Evolutionary conservation across 2,888 invertebrate genomes (phyloP), one percentile per base, ranked within the genome.

Genomic region (Stegophylla sp.): DNA sequence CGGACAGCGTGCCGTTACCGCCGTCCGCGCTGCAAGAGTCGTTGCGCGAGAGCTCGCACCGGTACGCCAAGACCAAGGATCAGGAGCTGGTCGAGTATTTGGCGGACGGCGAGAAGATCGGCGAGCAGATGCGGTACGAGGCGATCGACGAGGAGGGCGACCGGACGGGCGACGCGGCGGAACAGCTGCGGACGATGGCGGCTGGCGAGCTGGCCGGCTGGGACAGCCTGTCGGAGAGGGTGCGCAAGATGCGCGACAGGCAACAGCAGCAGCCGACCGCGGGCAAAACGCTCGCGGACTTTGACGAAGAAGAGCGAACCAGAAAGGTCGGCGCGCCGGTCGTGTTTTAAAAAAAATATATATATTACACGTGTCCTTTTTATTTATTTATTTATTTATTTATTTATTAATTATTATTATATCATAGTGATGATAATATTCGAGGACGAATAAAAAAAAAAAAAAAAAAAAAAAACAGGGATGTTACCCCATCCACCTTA

Each of bases 301-400:
- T 94, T 85, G 94, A 94, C 86, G 91, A 93, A 85, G 95, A 95
- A 86, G 95, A 95, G 86, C 93, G 94, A 86, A 94, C 94, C 9
- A 90, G 95, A 82, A 95, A 95, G 87, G 92, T 92, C 45, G 5
- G 20, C 20, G 3, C 10, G 1, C 10, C 23, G 56, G n/a, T n/a
- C n/a, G n/a, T 34, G 34, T 34, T 34, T n/a, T n/a, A n/a, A n/a
- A n/a, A n/a, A n/a, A n/a, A n/a, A n/a, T n/a, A n/a, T n/a, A n/a
- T n/a, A n/a, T n/a, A n/a, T n/a, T n/a, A n/a, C n/a, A n/a, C n/a
- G n/a, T n/a, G n/a, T n/a, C n/a, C n/a, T n/a, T n/a, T n/a, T n/a
- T n/a, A n/a, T n/a, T n/a, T n/a, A n/a, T n/a, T n/a, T n/a, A n/a
- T n/a, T n/a, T n/a, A n/a, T n/a, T n/a, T n/a, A n/a, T n/a, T n/a